phyloP scores from a whole-genome alignment of 2,797 vertebrate species.

The Sphaeramia orbicularis region DNA sequence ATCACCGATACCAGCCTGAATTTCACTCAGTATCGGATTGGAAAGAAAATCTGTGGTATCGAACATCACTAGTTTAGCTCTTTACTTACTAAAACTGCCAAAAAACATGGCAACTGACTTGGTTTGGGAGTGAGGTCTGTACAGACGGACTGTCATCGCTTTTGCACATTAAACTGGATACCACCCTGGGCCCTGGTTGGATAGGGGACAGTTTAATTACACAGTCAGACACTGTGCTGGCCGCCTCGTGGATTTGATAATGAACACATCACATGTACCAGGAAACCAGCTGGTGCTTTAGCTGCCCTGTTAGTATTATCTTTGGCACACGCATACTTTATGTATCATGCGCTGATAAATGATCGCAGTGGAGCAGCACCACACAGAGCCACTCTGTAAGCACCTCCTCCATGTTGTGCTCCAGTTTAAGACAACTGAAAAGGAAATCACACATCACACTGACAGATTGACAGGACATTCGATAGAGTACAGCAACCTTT shows the following conservation, averaged over 20 bases:
- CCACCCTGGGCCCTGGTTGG: slow-evolving; percentile 40
- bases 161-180: slow-evolving; percentile 50
- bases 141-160: slow-evolving; percentile 35
- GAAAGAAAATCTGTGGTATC: no score
- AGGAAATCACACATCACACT: slow-evolving; percentile 16
- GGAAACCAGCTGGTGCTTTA: slow-evolving; percentile 62
- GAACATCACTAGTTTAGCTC: no score
- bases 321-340: slow-evolving; percentile 27
- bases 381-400: slow-evolving; percentile 18
- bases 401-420: not conserved
- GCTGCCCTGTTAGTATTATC: slow-evolving; percentile 54
- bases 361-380: slow-evolving; percentile 46
- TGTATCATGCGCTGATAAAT: slow-evolving; percentile 61
- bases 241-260: slow-evolving; percentile 60
- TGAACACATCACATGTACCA: slow-evolving; percentile 56
- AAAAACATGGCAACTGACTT: slow-evolving; percentile 50
- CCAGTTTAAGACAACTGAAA: slow-evolving; percentile 13
- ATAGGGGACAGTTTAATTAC: slow-evolving; percentile 61
- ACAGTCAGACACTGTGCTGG: slow-evolving; percentile 50
- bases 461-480: slow-evolving; percentile 10
- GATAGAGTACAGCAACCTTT: no score
- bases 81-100: slow-evolving; percentile 54
- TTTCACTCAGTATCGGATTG: no score
- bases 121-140: slow-evolving; percentile 50
- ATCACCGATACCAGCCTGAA: no score